A percentile compares a stretch with the other conserved stretches of the same genome.
phyloP scores from a whole-genome alignment of 2,113 vertebrate species.

The Saccopteryx leptura region DNA sequence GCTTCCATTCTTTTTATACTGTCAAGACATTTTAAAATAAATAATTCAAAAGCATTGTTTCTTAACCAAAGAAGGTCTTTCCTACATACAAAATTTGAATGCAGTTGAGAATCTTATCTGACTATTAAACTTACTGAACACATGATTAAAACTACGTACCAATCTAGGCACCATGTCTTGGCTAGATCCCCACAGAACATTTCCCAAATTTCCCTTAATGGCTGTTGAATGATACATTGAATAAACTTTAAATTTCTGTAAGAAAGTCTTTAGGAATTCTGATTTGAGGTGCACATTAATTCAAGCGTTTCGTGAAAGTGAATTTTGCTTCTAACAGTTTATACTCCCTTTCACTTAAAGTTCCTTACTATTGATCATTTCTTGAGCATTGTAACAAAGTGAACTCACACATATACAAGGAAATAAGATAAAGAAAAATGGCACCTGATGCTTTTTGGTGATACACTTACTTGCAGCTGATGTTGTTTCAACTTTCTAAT shows the following conservation, averaged over 20 bases:
- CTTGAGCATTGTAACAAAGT: background rate
- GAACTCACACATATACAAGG: background rate
- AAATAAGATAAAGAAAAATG: background rate
- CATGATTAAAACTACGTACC: background rate
- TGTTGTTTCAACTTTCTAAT: constrained; percentile 58
- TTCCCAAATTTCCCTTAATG: background rate
- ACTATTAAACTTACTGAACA: background rate
- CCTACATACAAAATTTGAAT: background rate
- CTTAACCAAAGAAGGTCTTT: background rate
- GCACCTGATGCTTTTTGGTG: background rate
- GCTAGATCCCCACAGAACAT: background rate
- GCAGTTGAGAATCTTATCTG: background rate
- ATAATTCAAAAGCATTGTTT: background rate
- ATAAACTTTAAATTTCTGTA: background rate
- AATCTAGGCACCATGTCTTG: background rate
- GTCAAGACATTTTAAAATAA: background rate
- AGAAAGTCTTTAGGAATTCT: background rate
- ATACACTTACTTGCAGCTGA: constrained; percentile 48
- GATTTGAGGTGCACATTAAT: background rate
- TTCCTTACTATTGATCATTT: background rate
- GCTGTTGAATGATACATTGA: background rate
- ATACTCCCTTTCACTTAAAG: background rate
- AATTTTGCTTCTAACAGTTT: background rate
- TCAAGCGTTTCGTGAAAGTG: background rate
- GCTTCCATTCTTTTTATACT: background rate